Evolutionary conservation across 1,140 invertebrate species (phyloP).

Genomic region (silkworm (Bombyx mori)): ASM3026992v2 NC_085128.1:2488001-2488500

Average conservation of each 20-base stretch:
- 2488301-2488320: neutral
- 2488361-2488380: no score
- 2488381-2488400: no score
- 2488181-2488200: slow-evolving; percentile 1
- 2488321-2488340: no score
- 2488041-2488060: slow-evolving; percentile 28
- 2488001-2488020: slow-evolving; percentile 28
- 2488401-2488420: no score
- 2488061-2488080: slow-evolving; percentile 11
- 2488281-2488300: neutral
- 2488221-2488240: neutral
- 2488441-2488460: no score
- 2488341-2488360: no score
- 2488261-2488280: neutral
- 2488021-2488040: slow-evolving; percentile 35
- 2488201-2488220: neutral
- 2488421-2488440: no score
- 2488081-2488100: slow-evolving; percentile 2
- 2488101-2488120: slow-evolving; percentile 3
- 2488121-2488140: neutral
- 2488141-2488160: neutral
- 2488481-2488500: no score
- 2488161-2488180: neutral
- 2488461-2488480: no score
- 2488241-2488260: neutral